phyloP scores from a whole-genome alignment of 2,888 invertebrate genomes.

The Anaspis maculata region DNA sequence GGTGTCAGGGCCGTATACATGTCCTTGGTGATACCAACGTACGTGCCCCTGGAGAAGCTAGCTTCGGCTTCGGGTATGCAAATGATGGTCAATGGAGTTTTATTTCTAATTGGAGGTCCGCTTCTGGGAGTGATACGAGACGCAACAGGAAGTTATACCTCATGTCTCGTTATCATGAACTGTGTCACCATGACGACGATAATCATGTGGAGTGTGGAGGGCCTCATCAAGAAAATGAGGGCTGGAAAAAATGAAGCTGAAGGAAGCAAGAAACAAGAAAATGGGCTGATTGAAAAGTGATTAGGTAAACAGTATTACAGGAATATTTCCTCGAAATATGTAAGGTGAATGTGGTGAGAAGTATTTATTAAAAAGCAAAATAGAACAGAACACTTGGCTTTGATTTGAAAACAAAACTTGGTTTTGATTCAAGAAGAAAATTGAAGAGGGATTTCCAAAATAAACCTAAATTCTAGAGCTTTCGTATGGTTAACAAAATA shows the following conservation, averaged over 20 bases:
- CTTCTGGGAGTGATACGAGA: conserved; percentile 55
- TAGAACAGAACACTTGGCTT: no score
- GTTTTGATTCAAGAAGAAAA: no score
- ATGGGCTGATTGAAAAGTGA: no score
- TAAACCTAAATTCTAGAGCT: no score
- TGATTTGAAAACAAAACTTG: no score
- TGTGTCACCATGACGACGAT: conserved; percentile 51
- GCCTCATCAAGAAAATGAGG: conserved; percentile 4
- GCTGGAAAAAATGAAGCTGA: neutral
- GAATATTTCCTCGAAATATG: no score
- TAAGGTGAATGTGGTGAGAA: no score
- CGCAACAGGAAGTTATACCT: conserved; percentile 49
- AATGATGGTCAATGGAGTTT: conserved; percentile 58
- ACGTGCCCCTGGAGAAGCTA: conserved; percentile 58
- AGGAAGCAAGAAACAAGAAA: neutral
- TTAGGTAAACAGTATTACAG: no score
- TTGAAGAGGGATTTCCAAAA: no score
- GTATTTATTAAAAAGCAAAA: no score
- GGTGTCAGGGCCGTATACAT: conserved; percentile 62
- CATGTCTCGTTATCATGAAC: conserved; percentile 54
- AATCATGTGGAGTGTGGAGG: conserved; percentile 50
- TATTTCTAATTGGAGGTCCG: conserved; percentile 53
- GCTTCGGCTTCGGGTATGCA: conserved; percentile 63
- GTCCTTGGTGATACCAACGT: conserved; percentile 57
- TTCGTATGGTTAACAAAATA: no score